Evolutionary conservation across 2,888 invertebrate genomes (phyloP).

Genomic region (Tyria jacobaeae): DNA sequence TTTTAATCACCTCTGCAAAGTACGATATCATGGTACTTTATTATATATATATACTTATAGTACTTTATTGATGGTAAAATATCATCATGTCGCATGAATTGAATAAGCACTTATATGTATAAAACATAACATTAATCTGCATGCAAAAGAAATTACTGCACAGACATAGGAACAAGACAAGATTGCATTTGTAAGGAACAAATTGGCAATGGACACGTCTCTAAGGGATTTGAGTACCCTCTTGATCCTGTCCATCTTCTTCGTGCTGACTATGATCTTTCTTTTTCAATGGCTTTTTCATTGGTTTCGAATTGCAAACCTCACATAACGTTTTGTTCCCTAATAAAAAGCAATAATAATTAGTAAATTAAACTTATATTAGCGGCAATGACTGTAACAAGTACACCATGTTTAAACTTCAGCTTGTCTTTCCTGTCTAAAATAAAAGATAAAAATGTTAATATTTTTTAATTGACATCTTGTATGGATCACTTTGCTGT

Average conservation of each 20-base stretch:
- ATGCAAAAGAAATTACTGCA: constrained; percentile 54
- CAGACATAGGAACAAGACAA: constrained; percentile 37
- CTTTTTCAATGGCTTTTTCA: constrained; percentile 90
- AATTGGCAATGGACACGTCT: constrained; percentile 36
- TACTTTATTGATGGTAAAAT: too few relatives aligned
- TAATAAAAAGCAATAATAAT: constrained; percentile 81
- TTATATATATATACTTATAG: too few relatives aligned
- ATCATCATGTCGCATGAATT: too few relatives aligned
- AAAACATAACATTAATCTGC: constrained; percentile 59
- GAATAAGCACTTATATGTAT: constrained; percentile 7
- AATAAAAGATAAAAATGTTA: background rate
- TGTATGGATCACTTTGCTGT: background rate
- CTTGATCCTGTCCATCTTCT: constrained; percentile 75
- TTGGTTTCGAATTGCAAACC: constrained; percentile 92
- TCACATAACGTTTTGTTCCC: constrained; percentile 97
- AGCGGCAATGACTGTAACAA: background rate
- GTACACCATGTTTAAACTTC: background rate
- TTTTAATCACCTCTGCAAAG: too few relatives aligned
- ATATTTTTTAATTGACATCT: background rate
- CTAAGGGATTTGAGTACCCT: constrained; percentile 69
- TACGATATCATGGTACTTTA: too few relatives aligned
- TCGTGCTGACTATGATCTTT: constrained; percentile 78
- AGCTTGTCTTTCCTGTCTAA: background rate
- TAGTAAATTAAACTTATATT: constrained; percentile 41
- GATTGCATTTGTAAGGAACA: constrained; percentile 37